Base-by-base conservation (phyloP, 23 tunicate species). In the Ascidia mentula region DNA sequence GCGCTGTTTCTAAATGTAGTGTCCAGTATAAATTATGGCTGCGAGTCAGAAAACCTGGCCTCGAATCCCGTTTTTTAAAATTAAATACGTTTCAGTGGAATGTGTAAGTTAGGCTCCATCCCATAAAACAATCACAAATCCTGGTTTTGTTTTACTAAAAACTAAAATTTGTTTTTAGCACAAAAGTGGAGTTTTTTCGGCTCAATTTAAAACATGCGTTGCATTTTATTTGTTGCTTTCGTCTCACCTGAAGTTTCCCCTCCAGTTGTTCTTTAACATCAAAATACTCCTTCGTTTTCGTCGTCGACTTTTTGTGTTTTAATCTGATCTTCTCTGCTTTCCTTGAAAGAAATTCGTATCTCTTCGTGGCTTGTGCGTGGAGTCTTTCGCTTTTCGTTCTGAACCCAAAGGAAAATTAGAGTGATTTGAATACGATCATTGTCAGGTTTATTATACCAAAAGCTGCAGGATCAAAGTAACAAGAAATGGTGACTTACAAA, bases 221-320 rank as follows among this genome's bases (percentile, higher is more conserved):
- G 12, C 53, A 15, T 15, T 42, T 9, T 42, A 42, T 42, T 42
- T 42, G 53, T 15, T 15, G 12, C 15, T 20, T 9, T 28, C 22
- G 24, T 26, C 12, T 53, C 24, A 93, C 98, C 83, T 93, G 98
- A 38, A 93, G 69, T 36, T 72, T 61, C 8, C 36, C 8, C 72
- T 93, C 98, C 12, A 93, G 72, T 0, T 40, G 77, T 80, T 84
- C 98, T 76, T 88, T 93, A 13, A 59, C 37, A 32, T 88, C 93
- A 60, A 89, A 93, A 69, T 93, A 93, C 38, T 38, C n/a, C 70
- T 71, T 70, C 13, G 89, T 80, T 80, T 75, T 84, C 32, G 46
- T 74, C 0, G 79, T 88, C 31, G 89, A 84, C 0, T 30, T 76
- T 74, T 93, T 93, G 89, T 93, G 92, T 70, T 84, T 88, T 24